phyloP scores from a whole-genome alignment of 2,888 invertebrate genomes.

The Galerucella calmariensis region DNA sequence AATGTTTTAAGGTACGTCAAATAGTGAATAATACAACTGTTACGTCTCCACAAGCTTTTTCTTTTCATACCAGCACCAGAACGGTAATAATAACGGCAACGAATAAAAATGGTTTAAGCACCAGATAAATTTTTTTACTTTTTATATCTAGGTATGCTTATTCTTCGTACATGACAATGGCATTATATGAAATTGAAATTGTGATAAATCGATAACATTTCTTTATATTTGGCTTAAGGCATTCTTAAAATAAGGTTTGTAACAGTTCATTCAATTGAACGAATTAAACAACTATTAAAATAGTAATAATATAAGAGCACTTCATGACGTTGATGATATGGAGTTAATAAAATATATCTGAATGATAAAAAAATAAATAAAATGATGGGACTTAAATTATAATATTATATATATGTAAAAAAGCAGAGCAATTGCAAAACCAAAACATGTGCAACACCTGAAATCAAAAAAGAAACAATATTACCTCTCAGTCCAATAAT shows the following conservation, averaged over 20 bases:
- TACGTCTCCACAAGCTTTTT: neutral
- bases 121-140: neutral
- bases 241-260: conserved; percentile 23
- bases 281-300: conserved; percentile 32
- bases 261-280: conserved; percentile 21
- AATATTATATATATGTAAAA: conserved; percentile 53
- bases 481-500: neutral
- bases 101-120: neutral
- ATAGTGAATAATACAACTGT: neutral
- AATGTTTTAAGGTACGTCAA: neutral
- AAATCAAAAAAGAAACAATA: conserved; percentile 35
- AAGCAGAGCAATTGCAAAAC: conserved; percentile 52
- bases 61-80: neutral
- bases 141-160: neutral
- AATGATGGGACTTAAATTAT: conserved; percentile 45
- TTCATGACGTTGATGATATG: conserved; percentile 37
- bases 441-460: conserved; percentile 46
- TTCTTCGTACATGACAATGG: neutral
- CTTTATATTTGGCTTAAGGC: conserved; percentile 29
- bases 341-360: conserved; percentile 38
- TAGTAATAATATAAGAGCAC: conserved; percentile 38
- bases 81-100: neutral
- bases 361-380: conserved; percentile 55
- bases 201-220: conserved; percentile 29
- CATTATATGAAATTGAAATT: neutral